A percentile compares a stretch with the other conserved stretches of the same genome.
Evolutionary conservation across 2,888 invertebrate genomes (phyloP).

Genomic region (Vannuccia rotundouncinata): DNA sequence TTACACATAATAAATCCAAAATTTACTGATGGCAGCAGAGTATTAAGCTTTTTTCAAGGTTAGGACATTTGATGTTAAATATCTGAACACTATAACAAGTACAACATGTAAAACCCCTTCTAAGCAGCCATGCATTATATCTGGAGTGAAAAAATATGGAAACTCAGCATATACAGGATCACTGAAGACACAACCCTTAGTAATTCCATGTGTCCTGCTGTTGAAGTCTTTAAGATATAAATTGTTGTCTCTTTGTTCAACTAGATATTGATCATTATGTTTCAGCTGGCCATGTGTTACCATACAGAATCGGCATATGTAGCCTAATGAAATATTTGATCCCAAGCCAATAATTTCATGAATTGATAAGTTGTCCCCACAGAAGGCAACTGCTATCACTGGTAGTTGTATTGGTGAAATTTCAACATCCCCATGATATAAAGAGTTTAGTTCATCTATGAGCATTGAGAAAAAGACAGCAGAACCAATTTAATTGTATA

Average conservation of each 20-base stretch:
- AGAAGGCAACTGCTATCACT: slow-evolving; percentile 13
- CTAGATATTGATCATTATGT: background rate
- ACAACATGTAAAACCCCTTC: slow-evolving; percentile 4
- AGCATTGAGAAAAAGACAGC: background rate
- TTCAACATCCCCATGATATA: background rate
- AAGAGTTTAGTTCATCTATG: background rate
- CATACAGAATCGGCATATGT: background rate
- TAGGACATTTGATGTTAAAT: background rate
- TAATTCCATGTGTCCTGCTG: background rate
- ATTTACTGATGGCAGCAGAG: background rate
- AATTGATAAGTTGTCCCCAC: slow-evolving; percentile 13
- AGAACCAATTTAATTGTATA: background rate
- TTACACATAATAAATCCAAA: background rate
- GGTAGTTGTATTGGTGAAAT: background rate
- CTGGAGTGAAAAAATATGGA: slow-evolving; percentile 9
- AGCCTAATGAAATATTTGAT: background rate
- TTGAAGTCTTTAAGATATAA: background rate
- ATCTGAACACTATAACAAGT: background rate
- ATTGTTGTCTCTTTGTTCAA: background rate
- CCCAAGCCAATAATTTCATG: background rate
- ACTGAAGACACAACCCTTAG: background rate
- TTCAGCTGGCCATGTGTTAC: background rate
- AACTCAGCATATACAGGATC: slow-evolving; percentile 6
- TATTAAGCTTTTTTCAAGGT: background rate
- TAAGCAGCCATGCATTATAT: slow-evolving; percentile 13